Conservation (phyloP, 1,140 invertebrate genomes). For the Ceratosolen fusciceps region DNA sequence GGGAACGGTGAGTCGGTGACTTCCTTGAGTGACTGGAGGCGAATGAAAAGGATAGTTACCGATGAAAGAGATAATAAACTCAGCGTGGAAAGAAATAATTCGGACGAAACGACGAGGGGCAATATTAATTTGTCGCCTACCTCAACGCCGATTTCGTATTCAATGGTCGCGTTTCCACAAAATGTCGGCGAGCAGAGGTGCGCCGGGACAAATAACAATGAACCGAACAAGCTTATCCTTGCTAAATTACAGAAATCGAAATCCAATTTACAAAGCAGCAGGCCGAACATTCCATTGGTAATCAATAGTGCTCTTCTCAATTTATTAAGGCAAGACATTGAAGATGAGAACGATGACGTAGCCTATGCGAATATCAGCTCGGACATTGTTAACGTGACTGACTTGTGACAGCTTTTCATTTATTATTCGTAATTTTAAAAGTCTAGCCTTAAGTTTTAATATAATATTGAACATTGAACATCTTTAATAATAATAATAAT, state of each 20-base stretch:
- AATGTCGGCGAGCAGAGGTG: slow-evolving; percentile 8
- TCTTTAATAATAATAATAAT: neutral
- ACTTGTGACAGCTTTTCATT: slow-evolving; percentile 51
- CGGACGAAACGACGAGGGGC: slow-evolving; percentile 17
- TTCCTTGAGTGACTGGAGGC: slow-evolving; percentile 61
- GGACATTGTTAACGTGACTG: slow-evolving; percentile 65
- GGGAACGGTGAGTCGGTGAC: slow-evolving; percentile 59
- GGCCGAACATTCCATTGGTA: slow-evolving; percentile 67
- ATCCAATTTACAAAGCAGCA: slow-evolving; percentile 61
- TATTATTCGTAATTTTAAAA: too few species aligned
- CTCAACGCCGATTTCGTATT: slow-evolving; percentile 29
- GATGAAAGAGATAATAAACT: slow-evolving; percentile 52
- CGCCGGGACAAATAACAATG: slow-evolving; percentile 16
- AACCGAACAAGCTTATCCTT: slow-evolving; percentile 6
- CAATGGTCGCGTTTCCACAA: slow-evolving; percentile 42
- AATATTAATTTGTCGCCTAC: neutral
- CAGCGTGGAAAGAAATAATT: slow-evolving; percentile 53
- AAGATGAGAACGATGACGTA: slow-evolving; percentile 62
- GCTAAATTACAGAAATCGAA: slow-evolving; percentile 61
- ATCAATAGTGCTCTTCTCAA: slow-evolving; percentile 66
- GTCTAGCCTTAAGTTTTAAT: too few species aligned
- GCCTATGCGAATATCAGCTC: slow-evolving; percentile 66
- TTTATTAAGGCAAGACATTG: slow-evolving; percentile 62
- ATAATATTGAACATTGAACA: too few species aligned
- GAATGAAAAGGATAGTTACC: slow-evolving; percentile 54